These are phyloP conservation scores for Strigamia transsilvanica DNA, from an alignment of 2,888 invertebrate genomes.

Conservation along the genomic window DNA sequence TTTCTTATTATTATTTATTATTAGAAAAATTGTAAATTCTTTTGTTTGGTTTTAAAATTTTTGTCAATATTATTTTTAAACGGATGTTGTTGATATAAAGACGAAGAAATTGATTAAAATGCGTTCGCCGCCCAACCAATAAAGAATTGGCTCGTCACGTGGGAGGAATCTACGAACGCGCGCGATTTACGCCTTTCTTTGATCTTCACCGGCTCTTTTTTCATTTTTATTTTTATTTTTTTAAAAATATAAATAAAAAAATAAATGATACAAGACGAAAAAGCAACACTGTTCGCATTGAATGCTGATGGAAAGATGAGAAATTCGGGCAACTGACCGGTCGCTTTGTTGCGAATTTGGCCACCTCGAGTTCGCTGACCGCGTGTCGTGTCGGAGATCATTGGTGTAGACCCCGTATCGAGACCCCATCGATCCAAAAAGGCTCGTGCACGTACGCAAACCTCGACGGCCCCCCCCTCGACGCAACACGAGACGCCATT, in stretches of 20 bases:
- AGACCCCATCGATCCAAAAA: not conserved
- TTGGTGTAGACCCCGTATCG: not conserved
- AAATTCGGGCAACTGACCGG: not conserved
- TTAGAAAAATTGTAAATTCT: not conserved
- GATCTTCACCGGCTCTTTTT: conserved; percentile 11
- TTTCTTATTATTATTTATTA: not conserved
- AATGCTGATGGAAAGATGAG: not conserved
- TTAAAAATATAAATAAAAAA: not conserved
- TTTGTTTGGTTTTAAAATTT: not conserved
- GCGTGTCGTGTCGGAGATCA: not conserved
- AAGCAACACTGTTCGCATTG: not conserved
- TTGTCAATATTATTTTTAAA: not conserved
- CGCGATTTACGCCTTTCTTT: conserved; percentile 37
- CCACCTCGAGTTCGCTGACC: conserved; percentile 24
- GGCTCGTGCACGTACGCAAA: conserved; percentile 26
- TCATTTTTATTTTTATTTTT: not conserved
- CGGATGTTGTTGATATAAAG: not conserved
- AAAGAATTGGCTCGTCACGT: conserved; percentile 48
- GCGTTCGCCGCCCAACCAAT: conserved; percentile 41
- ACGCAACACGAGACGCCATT: conserved; percentile 46
- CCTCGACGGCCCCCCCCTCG: not conserved
- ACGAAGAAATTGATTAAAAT: conserved; percentile 35
- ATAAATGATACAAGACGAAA: not conserved
- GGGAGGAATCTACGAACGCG: conserved; percentile 44
- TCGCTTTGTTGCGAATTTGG: not conserved